Evolutionary conservation across 2,888 invertebrate genomes (phyloP), one percentile per base, ranked within the genome.

Genomic region (Ornithoptera alexandrae): DNA sequence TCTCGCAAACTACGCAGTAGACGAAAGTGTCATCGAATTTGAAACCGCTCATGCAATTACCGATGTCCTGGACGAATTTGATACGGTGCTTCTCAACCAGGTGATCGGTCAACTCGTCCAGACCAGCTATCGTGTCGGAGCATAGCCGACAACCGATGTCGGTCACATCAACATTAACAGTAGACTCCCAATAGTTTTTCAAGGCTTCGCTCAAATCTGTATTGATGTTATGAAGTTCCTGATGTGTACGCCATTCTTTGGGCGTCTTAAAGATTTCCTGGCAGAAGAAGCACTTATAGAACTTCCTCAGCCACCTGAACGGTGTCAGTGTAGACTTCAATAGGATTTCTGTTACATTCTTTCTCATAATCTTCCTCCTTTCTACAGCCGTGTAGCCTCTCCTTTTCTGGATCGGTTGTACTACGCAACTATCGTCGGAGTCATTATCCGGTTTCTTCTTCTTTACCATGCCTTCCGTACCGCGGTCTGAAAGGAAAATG

Each of bases 231-330:
- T 84, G 84, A 6, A 67, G 64, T 1, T 53, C 59, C 57, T 76
- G 80, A 63, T 84, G 84, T 0, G 69, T 65, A 73, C 80, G 82
- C n/a, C 84, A 69, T 20, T 83, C 78, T 70, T 75, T 72, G 0
- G 75, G 75, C 6, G 77, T 74, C 22, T 74, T 73, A 39, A 81
- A 83, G 53, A 80, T 73, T 36, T 81, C 81, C 30, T 79, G 80
- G 62, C 85, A 85, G 64, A 79, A 84, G 64, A 85, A 85, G 56
- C 84, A 85, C 72, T 81, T 72, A 62, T 79, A 84, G 0, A 76
- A 74, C 24, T 77, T 81, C 46, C 77, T 78, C 0, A 81, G 73
- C 81, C 82, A 82, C 50, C 77, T 76, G 69, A 85, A 85, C 0
- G 85, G 85, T 72, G 79, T 77, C 0, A 80, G 71, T 0, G 81